Evolutionary conservation across 2,113 vertebrate genomes (phyloP).

Genomic region (Plotosus lineatus): DNA sequence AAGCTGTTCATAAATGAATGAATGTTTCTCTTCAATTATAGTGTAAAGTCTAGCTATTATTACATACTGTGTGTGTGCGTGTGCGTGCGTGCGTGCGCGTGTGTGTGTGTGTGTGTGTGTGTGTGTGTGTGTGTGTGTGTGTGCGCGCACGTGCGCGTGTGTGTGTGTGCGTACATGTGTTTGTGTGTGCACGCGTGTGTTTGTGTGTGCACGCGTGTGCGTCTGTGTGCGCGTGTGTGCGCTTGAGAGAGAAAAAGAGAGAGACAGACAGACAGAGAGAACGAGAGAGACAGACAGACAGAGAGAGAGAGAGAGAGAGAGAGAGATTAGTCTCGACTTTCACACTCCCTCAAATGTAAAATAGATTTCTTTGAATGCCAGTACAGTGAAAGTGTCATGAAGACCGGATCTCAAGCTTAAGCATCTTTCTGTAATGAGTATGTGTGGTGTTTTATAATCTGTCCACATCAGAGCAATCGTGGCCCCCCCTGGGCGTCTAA

Average conservation of each 20-base stretch:
- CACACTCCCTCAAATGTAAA: neutral
- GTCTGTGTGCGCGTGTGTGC: neutral
- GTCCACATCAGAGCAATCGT: neutral
- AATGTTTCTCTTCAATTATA: neutral
- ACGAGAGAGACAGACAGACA: too few species aligned
- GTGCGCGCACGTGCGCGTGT: too few species aligned
- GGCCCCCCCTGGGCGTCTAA: conserved; percentile 4
- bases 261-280: too few species aligned
- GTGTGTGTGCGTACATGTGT: too few species aligned
- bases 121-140: conserved; percentile 29
- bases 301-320: too few species aligned
- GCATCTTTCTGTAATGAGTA: conserved; percentile 5
- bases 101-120: conserved; percentile 15
- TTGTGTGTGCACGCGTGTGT: too few species aligned
- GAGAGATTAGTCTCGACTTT: neutral
- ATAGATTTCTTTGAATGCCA: neutral
- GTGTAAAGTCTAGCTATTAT: neutral
- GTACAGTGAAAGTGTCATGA: neutral
- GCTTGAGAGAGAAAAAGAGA: too few species aligned
- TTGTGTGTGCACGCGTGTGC: neutral
- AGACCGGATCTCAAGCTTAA: neutral
- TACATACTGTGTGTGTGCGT: neutral
- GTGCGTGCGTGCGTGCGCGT: neutral
- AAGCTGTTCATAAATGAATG: too few species aligned
- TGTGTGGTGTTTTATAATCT: neutral